phyloP scores from a whole-genome alignment of 1,140 invertebrate species.

The Ladona fulva region DNA sequence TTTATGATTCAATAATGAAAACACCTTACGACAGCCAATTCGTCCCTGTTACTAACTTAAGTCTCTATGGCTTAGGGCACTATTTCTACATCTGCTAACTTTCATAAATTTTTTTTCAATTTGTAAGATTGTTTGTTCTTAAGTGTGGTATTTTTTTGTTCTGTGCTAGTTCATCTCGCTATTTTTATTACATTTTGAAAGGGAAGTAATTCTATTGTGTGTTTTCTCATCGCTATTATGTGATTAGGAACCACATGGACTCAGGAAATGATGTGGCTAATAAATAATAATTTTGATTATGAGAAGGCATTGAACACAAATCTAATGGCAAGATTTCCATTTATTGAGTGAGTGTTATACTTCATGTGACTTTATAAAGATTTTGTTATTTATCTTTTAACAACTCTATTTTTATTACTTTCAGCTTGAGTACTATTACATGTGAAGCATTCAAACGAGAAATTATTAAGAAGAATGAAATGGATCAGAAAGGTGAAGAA shows the following conservation, averaged over 20 bases:
- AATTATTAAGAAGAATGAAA: background rate
- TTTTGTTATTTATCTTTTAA: background rate
- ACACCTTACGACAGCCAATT: background rate
- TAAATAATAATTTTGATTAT: conserved; percentile 35
- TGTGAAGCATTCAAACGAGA: background rate
- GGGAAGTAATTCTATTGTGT: too few species aligned
- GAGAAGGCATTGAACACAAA: conserved; percentile 27
- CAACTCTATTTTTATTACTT: background rate
- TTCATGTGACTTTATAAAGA: background rate
- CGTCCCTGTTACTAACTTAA: background rate
- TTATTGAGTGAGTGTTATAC: conserved; percentile 26
- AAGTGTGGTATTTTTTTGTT: too few species aligned
- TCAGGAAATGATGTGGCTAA: conserved; percentile 39
- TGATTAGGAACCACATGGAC: conserved; percentile 40
- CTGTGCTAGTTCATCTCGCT: too few species aligned
- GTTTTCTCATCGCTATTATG: too few species aligned
- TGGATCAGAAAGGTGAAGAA: background rate
- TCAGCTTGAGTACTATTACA: background rate
- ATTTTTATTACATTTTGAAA: too few species aligned
- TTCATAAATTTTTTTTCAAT: background rate
- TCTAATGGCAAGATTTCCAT: conserved; percentile 24
- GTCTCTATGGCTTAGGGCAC: background rate
- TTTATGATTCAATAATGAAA: conserved; percentile 13
- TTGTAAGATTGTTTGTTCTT: too few species aligned
- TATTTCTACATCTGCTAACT: background rate